Percentiles rank a stretch among this genome's conserved stretches.
Conservation (phyloP, 2,888 invertebrate genomes). For the Tenthredo distinguenda region DNA sequence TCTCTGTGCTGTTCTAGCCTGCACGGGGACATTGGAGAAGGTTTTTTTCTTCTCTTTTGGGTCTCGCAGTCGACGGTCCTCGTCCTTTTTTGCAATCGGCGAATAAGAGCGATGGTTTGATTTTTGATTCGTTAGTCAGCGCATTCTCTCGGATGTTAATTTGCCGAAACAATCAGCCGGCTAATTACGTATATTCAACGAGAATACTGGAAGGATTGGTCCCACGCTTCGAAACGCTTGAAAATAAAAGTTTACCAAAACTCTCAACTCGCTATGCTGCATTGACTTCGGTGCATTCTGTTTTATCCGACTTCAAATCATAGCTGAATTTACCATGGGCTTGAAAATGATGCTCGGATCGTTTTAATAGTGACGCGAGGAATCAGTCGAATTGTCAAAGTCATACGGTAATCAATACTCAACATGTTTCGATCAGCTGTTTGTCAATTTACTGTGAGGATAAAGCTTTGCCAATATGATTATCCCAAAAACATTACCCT, state of each 20-base stretch:
- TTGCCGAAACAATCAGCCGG: neutral
- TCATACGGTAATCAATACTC: neutral
- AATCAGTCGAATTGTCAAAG: neutral
- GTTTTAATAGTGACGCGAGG: neutral
- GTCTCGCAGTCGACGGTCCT: neutral
- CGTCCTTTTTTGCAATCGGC: neutral
- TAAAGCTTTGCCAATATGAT: neutral
- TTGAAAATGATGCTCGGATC: neutral
- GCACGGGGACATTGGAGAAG: neutral
- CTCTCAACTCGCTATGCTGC: neutral
- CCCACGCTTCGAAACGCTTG: neutral
- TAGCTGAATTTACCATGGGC: neutral
- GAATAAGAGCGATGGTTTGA: neutral
- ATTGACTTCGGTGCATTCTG: neutral
- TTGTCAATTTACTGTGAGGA: neutral
- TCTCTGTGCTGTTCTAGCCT: neutral
- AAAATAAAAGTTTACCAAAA: neutral
- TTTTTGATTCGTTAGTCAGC: constrained; percentile 16
- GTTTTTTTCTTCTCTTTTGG: neutral
- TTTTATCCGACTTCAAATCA: neutral
- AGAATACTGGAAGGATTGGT: neutral
- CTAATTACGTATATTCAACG: neutral
- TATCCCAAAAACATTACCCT: neutral
- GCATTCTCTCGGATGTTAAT: neutral
- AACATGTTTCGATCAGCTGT: neutral